Conservation (phyloP, 2,888 invertebrate genomes). For the Zootermopsis nevadensis region DNA sequence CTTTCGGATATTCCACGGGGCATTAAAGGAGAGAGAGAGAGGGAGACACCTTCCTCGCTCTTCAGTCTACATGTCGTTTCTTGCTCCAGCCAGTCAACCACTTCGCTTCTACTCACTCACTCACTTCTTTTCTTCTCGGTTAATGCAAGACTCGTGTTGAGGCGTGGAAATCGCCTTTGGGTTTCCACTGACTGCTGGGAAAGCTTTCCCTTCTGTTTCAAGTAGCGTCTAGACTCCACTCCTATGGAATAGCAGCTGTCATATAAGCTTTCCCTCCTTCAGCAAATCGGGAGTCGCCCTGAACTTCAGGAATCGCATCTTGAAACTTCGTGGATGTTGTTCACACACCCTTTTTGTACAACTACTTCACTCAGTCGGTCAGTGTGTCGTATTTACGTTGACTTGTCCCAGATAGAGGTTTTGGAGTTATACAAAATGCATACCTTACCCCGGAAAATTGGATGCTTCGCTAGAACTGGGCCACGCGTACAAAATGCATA, state of each 20-base stretch:
- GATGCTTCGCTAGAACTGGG: too few species aligned
- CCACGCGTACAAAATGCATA: too few species aligned
- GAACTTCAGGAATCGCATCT: not conserved
- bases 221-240: constrained; percentile 12
- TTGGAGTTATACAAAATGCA: too few species aligned
- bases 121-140: constrained; percentile 49
- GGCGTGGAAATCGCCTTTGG: constrained; percentile 53
- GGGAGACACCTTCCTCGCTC: not conserved
- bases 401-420: too few species aligned
- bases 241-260: constrained; percentile 14
- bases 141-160: constrained; percentile 53
- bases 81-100: constrained; percentile 26
- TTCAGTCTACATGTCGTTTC: not conserved
- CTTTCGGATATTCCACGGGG: constrained; percentile 34
- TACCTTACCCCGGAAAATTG: too few species aligned
- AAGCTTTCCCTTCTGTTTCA: constrained; percentile 23
- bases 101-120: not conserved
- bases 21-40: not conserved
- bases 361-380: too few species aligned
- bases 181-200: constrained; percentile 27
- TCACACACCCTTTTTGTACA: too few species aligned
- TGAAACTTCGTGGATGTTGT: not conserved
- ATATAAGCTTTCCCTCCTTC: constrained; percentile 19
- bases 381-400: too few species aligned
- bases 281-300: not conserved